Evolutionary conservation across 1,140 invertebrate genomes (phyloP).

Genomic region (Homalodisca vitripennis): DNA sequence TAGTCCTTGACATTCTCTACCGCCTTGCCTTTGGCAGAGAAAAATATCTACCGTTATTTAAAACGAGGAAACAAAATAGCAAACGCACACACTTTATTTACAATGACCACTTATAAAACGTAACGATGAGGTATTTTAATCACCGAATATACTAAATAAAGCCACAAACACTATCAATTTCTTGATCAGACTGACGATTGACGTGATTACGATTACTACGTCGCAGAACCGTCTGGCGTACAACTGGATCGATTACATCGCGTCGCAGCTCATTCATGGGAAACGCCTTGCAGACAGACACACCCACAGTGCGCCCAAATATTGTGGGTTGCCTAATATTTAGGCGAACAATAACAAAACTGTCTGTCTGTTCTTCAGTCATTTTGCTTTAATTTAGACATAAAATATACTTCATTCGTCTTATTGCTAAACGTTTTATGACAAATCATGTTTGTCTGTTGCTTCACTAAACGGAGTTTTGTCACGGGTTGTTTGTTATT

Average conservation of each 20-base stretch:
- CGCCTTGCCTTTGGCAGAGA: constrained; percentile 1
- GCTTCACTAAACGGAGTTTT: too few species aligned
- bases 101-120: too few species aligned
- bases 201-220: constrained; percentile 33
- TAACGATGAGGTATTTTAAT: not conserved
- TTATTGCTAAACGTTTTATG: too few species aligned
- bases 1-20: constrained; percentile 36
- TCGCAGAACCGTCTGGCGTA: constrained; percentile 31
- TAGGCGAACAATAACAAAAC: not conserved
- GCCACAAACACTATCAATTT: constrained; percentile 6
- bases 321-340: constrained; percentile 12
- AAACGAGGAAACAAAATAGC: not conserved
- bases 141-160: not conserved
- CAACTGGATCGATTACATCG: constrained; percentile 35
- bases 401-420: too few species aligned
- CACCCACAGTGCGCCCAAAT: constrained; percentile 22
- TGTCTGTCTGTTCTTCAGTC: too few species aligned
- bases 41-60: not conserved
- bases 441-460: too few species aligned
- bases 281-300: constrained; percentile 32
- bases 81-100: not conserved
- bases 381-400: too few species aligned
- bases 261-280: constrained; percentile 35
- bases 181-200: constrained; percentile 6
- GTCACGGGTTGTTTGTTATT: too few species aligned